phyloP scores from a whole-genome alignment of 2,113 vertebrate genomes.

The Xerus inauris region DNA sequence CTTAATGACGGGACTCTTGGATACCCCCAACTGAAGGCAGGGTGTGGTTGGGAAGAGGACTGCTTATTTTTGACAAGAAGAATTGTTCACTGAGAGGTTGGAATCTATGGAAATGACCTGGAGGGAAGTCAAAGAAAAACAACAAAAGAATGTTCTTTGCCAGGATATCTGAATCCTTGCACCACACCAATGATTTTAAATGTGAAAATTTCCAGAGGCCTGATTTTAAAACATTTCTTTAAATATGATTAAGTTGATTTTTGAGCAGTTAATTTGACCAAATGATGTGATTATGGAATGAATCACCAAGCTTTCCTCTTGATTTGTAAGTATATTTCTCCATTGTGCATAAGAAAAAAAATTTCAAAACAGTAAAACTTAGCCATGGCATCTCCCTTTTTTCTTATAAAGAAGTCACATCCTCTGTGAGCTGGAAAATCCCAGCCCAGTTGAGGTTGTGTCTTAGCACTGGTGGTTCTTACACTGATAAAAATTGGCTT shows the following conservation, averaged over 20 bases:
- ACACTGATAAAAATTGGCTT: not conserved
- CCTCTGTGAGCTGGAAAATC: not conserved
- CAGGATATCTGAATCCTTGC: not conserved
- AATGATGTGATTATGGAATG: not conserved
- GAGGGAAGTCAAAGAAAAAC: slow-evolving; percentile 21
- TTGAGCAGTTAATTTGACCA: not conserved
- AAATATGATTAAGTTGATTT: not conserved
- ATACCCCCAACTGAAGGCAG: not conserved
- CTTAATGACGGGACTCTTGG: slow-evolving; percentile 27
- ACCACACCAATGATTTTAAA: not conserved
- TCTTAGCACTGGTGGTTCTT: not conserved
- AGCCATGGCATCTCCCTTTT: not conserved
- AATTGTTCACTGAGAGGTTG: slow-evolving; percentile 18
- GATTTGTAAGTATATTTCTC: slow-evolving; percentile 17
- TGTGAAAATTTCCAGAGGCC: not conserved
- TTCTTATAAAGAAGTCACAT: not conserved
- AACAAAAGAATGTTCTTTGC: slow-evolving; percentile 11
- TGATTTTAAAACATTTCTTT: slow-evolving; percentile 9
- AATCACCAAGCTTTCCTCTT: slow-evolving; percentile 5
- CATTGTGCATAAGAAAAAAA: not conserved
- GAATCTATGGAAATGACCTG: slow-evolving; percentile 23
- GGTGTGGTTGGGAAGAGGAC: not conserved
- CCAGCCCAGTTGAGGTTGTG: not conserved
- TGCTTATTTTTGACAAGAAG: not conserved
- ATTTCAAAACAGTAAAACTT: slow-evolving; percentile 35